Conservation (phyloP, 35 echinoderm and acorn worm species). For the Heliocidaris tuberculata region DNA sequence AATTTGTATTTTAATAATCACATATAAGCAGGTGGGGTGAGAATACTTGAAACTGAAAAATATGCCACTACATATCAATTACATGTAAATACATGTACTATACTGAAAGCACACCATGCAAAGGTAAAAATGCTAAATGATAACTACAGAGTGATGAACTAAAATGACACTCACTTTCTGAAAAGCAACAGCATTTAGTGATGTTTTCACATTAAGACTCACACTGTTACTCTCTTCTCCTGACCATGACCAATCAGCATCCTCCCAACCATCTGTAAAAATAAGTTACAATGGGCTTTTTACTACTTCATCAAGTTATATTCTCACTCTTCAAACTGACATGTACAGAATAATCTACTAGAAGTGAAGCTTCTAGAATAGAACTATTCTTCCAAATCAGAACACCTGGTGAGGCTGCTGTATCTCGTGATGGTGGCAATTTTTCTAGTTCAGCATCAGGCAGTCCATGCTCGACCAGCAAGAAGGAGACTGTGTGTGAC, state of each 20-base stretch:
- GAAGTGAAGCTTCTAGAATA: no score
- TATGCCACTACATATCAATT: neutral
- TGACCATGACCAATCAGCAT: conserved; percentile 65
- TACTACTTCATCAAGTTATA: no score
- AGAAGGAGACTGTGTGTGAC: no score
- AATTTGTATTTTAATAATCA: neutral
- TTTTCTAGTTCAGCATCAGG: no score
- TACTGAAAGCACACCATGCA: neutral
- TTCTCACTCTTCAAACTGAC: no score
- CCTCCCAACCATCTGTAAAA: conserved; percentile 61
- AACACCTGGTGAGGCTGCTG: no score
- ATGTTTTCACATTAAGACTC: conserved; percentile 12
- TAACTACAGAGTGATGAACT: neutral
- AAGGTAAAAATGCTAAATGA: neutral
- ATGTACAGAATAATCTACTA: no score
- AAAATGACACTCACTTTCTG: conserved; percentile 26
- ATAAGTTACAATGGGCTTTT: no score
- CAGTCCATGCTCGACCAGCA: no score
- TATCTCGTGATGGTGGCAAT: neutral
- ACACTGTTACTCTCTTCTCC: conserved; percentile 51
- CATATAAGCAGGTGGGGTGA: no score
- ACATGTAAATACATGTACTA: neutral
- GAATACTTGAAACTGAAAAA: neutral
- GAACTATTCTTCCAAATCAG: no score
- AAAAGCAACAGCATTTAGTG: conserved; percentile 18